Evolutionary conservation across 2,797 vertebrate species (phyloP).

Genomic region (Melopsittacus undulatus): DNA sequence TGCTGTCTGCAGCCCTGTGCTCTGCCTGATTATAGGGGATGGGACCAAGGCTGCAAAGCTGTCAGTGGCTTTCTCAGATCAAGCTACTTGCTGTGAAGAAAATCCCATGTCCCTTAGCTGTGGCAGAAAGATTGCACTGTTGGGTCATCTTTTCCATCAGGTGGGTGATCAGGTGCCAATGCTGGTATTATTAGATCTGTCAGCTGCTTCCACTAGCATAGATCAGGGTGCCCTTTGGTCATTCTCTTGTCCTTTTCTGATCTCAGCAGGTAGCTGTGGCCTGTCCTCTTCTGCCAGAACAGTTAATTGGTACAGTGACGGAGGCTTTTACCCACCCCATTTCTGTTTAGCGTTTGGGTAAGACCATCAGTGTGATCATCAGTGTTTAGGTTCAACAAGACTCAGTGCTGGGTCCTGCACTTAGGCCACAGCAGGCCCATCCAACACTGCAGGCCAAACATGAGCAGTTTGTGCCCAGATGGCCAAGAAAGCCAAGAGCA

Average conservation of each 20-base stretch:
- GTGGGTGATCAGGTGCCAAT: neutral
- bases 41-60: neutral
- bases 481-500: neutral
- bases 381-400: neutral
- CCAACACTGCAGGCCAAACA: neutral
- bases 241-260: neutral
- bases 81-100: neutral
- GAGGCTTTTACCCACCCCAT: neutral
- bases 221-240: neutral
- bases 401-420: neutral
- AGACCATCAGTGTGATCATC: neutral
- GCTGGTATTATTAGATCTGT: neutral
- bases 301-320: too few species aligned
- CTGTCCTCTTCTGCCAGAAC: neutral
- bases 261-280: neutral
- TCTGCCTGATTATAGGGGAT: neutral
- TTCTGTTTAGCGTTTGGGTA: neutral
- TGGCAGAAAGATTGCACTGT: neutral
- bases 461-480: neutral
- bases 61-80: neutral
- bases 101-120: neutral
- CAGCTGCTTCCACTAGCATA: neutral
- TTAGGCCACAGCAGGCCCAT: neutral
- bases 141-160: neutral
- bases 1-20: neutral